A percentile compares a stretch with the other conserved stretches of the same genome.
Evolutionary conservation across 2,797 vertebrate species (phyloP).

Genomic region (Malurus leucopterus): DNA sequence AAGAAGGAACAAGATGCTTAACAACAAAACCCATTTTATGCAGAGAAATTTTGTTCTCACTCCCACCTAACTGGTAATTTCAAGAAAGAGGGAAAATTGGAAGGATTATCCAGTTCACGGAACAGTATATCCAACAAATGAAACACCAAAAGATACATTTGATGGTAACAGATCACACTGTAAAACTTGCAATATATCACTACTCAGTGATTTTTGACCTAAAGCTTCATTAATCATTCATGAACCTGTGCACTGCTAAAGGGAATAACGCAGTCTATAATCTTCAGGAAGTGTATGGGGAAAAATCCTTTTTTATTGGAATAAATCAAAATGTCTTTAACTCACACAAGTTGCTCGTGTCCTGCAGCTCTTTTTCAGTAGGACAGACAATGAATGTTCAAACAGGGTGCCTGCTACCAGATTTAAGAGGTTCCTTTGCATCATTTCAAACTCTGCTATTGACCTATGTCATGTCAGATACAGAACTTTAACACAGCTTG

Average conservation of each 20-base stretch:
- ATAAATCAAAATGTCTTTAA: conserved; percentile 29
- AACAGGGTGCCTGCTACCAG: not conserved
- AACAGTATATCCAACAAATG: conserved; percentile 12
- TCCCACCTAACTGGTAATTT: not conserved
- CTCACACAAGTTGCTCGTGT: not conserved
- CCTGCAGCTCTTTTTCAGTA: not conserved
- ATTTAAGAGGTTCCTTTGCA: not conserved
- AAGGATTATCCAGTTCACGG: conserved; percentile 47
- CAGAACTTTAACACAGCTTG: not conserved
- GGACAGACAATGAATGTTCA: not conserved
- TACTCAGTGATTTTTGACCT: conserved; percentile 44
- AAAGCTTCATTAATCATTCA: conserved; percentile 59
- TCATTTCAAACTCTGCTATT: not conserved
- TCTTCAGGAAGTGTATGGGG: not conserved
- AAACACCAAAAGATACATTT: conserved; percentile 27
- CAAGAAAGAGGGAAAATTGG: not conserved
- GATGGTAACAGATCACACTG: conserved; percentile 26
- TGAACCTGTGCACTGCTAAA: conserved; percentile 30
- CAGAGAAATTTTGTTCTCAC: not conserved
- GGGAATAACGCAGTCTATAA: conserved; percentile 6
- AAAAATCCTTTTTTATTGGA: not conserved
- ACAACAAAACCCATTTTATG: not conserved
- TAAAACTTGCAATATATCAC: conserved; percentile 14
- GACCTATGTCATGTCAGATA: not conserved
- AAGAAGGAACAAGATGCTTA: conserved; percentile 8